Evolutionary conservation across 2,888 invertebrate species (phyloP).

Genomic region (Leptopilina syphax): DNA sequence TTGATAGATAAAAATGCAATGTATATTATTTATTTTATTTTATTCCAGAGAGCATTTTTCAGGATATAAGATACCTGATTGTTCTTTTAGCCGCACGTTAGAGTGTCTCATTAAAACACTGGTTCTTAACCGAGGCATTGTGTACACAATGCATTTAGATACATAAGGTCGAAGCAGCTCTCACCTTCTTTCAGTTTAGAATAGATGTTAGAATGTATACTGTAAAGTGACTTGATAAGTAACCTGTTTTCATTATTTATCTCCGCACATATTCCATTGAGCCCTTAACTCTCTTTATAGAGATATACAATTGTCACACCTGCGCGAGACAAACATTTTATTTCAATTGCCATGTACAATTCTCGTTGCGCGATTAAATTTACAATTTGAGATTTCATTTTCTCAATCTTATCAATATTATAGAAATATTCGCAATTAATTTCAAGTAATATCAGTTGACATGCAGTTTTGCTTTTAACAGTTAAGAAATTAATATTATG

Average conservation of each 20-base stretch:
- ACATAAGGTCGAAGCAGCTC: constrained; percentile 33
- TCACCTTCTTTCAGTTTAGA: constrained; percentile 28
- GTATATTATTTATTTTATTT: too few species aligned
- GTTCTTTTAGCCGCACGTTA: neutral
- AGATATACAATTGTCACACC: constrained; percentile 5
- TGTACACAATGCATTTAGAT: constrained; percentile 1
- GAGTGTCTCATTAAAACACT: constrained; percentile 33
- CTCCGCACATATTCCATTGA: too few species aligned
- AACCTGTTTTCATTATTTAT: constrained; percentile 17
- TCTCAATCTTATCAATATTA: neutral
- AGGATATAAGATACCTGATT: neutral
- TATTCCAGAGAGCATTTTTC: constrained; percentile 7
- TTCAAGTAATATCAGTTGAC: neutral
- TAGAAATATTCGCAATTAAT: neutral
- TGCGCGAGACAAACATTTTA: neutral
- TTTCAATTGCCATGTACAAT: neutral
- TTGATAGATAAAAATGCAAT: too few species aligned
- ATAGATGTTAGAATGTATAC: constrained; percentile 11
- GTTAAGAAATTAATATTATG: too few species aligned
- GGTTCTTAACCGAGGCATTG: constrained; percentile 1
- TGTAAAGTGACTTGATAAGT: constrained; percentile 9
- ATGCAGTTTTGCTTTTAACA: neutral
- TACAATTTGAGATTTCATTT: constrained; percentile 12
- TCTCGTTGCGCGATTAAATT: neutral
- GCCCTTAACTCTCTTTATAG: neutral